A percentile compares a stretch with the other conserved stretches of the same genome.
Conservation (phyloP, 2,888 invertebrate genomes). For the Salpingus planirostris region DNA sequence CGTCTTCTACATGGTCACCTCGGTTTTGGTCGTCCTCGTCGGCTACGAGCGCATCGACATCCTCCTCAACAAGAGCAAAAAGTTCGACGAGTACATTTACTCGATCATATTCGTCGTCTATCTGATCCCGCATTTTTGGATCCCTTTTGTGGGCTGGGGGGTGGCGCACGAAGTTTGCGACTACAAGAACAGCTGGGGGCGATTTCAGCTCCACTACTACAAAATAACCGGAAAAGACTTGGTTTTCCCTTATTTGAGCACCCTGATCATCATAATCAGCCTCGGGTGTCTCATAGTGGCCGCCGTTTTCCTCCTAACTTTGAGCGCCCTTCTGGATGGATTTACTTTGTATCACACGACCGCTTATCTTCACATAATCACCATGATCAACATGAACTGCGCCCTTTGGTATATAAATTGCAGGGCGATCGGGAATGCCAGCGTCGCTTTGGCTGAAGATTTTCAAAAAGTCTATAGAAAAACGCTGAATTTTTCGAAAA, state of each 20-base stretch:
- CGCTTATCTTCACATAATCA: constrained; percentile 58
- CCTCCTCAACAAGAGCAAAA: constrained; percentile 48
- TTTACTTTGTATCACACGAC: constrained; percentile 55
- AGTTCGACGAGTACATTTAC: constrained; percentile 63
- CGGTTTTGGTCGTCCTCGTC: constrained; percentile 50
- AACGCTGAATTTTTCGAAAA: too few relatives aligned
- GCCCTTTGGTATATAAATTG: constrained; percentile 64
- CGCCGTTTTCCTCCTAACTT: constrained; percentile 49
- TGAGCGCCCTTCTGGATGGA: constrained; percentile 54
- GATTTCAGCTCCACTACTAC: constrained; percentile 50
- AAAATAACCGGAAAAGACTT: constrained; percentile 48
- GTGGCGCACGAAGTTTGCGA: constrained; percentile 59
- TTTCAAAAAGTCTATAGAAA: constrained; percentile 36
- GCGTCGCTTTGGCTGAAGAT: constrained; percentile 35
- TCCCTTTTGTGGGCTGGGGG: constrained; percentile 62
- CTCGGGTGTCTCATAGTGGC: constrained; percentile 54
- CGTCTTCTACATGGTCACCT: constrained; percentile 52
- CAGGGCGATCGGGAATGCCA: constrained; percentile 55
- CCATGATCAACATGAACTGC: constrained; percentile 65
- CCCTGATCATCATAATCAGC: constrained; percentile 52
- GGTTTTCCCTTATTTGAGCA: constrained; percentile 53
- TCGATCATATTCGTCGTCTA: constrained; percentile 58
- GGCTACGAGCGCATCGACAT: constrained; percentile 55
- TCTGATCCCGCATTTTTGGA: constrained; percentile 61
- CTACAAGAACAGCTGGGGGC: constrained; percentile 61